phyloP scores from a whole-genome alignment of 2,888 invertebrate species.

The Sinodicranocentrus sp. region DNA sequence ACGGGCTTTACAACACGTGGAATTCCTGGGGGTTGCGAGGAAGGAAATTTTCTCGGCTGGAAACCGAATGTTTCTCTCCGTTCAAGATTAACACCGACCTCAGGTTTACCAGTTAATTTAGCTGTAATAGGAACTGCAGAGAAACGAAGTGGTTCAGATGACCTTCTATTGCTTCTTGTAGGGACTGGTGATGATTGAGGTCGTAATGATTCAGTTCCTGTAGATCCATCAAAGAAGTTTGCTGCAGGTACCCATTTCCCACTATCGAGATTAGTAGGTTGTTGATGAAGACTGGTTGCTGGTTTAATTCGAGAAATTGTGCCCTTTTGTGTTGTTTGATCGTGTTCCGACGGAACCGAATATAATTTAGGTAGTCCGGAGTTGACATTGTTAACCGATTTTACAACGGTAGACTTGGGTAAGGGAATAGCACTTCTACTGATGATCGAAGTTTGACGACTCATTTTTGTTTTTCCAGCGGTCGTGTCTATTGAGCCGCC shows the following conservation, averaged over 20 bases:
- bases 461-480: conserved; percentile 43
- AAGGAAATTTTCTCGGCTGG: conserved; percentile 19
- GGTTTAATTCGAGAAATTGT: no score
- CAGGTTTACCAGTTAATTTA: conserved; percentile 8
- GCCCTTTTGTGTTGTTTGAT: no score
- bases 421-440: conserved; percentile 34
- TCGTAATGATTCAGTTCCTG: neutral
- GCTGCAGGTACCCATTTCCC: conserved; percentile 60
- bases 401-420: conserved; percentile 26
- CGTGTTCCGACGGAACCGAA: conserved; percentile 50
- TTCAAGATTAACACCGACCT: neutral
- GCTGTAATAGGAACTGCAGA: neutral
- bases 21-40: neutral
- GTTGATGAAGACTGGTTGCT: conserved; percentile 3
- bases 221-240: conserved; percentile 35
- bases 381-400: neutral
- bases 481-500: no score
- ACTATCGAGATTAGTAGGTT: conserved; percentile 48
- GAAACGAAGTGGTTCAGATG: conserved; percentile 41
- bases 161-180: conserved; percentile 20
- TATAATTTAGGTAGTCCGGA: conserved; percentile 63
- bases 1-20: conserved; percentile 26
- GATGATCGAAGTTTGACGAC: conserved; percentile 43
- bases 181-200: conserved; percentile 19
- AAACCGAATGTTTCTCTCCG: conserved; percentile 37